Percentiles rank a stretch among this genome's conserved stretches.
These are phyloP conservation scores for Drosophila watanabei DNA, from an alignment of 1,140 invertebrate genomes.

Conservation along the genomic window DNA sequence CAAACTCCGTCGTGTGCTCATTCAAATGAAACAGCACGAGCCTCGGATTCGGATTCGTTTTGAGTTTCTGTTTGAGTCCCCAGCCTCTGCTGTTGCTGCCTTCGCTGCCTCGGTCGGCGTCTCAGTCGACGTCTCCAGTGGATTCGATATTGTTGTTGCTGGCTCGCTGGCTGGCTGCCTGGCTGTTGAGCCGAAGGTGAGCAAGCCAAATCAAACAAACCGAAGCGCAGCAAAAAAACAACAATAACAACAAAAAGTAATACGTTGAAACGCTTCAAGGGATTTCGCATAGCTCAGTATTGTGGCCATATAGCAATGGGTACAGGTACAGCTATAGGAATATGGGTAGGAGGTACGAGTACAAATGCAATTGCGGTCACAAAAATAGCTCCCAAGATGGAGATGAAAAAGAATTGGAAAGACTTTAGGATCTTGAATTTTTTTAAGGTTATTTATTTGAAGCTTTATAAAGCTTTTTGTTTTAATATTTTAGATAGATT, in stretches of 20 bases:
- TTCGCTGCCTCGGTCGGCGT: conserved; percentile 15
- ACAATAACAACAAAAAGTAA: conserved; percentile 41
- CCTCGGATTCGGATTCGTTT: conserved; percentile 29
- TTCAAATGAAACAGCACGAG: conserved; percentile 83
- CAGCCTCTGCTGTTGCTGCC: conserved; percentile 17
- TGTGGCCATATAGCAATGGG: conserved; percentile 35
- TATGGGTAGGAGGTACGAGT: background rate
- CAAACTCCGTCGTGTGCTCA: conserved; percentile 65
- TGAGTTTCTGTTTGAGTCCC: conserved; percentile 26
- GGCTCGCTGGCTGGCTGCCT: no score
- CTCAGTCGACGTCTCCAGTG: conserved; percentile 11
- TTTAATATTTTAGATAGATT: background rate
- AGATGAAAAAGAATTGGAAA: background rate
- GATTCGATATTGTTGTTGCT: conserved; percentile 32
- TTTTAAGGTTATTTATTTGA: background rate
- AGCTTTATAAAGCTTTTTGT: background rate
- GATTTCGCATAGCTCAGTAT: conserved; percentile 66
- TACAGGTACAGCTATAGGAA: conserved; percentile 23
- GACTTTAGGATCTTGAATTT: background rate
- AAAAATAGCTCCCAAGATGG: background rate
- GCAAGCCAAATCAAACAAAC: conserved; percentile 81
- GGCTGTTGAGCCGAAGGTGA: conserved; percentile 73
- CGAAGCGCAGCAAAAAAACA: conserved; percentile 60
- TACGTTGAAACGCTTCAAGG: conserved; percentile 78
- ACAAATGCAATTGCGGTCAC: background rate